phyloP scores from a whole-genome alignment of 1,140 invertebrate species.

The Tetragnatha versicolor region DNA sequence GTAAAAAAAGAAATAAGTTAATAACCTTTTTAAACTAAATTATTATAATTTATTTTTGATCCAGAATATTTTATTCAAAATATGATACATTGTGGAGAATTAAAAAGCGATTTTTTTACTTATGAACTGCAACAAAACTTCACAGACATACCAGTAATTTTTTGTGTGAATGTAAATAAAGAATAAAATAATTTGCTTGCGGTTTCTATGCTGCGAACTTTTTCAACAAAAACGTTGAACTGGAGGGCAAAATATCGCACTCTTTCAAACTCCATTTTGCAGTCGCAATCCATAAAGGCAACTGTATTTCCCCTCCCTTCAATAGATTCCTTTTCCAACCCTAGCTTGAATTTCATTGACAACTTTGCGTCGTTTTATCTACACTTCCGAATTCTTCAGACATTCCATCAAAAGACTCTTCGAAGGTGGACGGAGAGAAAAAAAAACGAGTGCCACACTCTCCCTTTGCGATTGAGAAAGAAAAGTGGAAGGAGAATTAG shows the following conservation, averaged over 20 bases:
- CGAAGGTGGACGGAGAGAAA: neutral
- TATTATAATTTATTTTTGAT: no score
- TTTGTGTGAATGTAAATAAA: no score
- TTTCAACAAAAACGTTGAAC: constrained; percentile 3
- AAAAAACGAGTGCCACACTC: neutral
- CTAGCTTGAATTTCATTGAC: constrained; percentile 34
- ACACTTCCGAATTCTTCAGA: constrained; percentile 24
- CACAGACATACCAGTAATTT: no score
- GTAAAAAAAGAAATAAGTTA: no score
- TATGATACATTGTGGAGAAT: no score
- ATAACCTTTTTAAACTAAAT: no score
- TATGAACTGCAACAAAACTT: no score
- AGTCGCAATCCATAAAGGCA: constrained; percentile 31
- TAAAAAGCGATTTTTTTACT: no score
- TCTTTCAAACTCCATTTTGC: constrained; percentile 29
- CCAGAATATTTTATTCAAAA: no score
- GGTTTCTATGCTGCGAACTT: no score
- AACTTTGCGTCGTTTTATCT: constrained; percentile 37
- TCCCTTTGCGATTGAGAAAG: neutral
- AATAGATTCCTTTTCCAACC: neutral
- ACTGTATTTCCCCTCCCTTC: constrained; percentile 12
- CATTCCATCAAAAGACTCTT: constrained; percentile 22
- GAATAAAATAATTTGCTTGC: no score
- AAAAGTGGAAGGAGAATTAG: constrained; percentile 13
- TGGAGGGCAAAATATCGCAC: constrained; percentile 16